phyloP scores from a whole-genome alignment of 2,888 invertebrate genomes.

The Cerastoderma edule region DNA sequence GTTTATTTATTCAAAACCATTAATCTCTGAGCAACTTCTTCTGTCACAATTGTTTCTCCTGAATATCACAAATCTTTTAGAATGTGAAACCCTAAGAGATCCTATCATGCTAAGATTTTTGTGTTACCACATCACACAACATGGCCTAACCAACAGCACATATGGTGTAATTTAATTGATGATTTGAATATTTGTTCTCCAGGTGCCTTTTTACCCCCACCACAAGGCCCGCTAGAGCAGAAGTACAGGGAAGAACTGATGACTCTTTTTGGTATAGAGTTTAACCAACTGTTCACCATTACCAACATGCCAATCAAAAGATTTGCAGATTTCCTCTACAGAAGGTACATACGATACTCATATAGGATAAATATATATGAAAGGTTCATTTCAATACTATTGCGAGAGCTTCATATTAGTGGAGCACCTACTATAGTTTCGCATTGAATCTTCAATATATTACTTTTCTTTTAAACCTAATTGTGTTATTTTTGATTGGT shows the following conservation, averaged over 20 bases:
- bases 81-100: too few relatives aligned
- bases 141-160: too few relatives aligned
- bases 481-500: too few relatives aligned
- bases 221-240: slow-evolving; percentile 62
- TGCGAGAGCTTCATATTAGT: neutral
- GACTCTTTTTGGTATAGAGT: slow-evolving; percentile 69
- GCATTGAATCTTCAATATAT: neutral
- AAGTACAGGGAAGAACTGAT: slow-evolving; percentile 68
- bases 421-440: neutral
- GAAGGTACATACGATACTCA: slow-evolving; percentile 58
- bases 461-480: neutral
- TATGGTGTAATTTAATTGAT: too few relatives aligned
- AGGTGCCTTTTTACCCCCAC: slow-evolving; percentile 74
- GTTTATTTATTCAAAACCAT: too few relatives aligned
- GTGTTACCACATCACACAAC: too few relatives aligned
- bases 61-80: too few relatives aligned
- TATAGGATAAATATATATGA: neutral
- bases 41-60: too few relatives aligned
- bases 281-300: slow-evolving; percentile 71
- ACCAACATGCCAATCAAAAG: slow-evolving; percentile 76
- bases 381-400: neutral
- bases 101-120: too few relatives aligned
- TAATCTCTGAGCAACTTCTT: too few relatives aligned
- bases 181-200: too few relatives aligned
- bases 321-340: slow-evolving; percentile 70